Evolutionary conservation across 2,113 vertebrate species (phyloP).

Genomic region (Pycnonotus jocosus): DNA sequence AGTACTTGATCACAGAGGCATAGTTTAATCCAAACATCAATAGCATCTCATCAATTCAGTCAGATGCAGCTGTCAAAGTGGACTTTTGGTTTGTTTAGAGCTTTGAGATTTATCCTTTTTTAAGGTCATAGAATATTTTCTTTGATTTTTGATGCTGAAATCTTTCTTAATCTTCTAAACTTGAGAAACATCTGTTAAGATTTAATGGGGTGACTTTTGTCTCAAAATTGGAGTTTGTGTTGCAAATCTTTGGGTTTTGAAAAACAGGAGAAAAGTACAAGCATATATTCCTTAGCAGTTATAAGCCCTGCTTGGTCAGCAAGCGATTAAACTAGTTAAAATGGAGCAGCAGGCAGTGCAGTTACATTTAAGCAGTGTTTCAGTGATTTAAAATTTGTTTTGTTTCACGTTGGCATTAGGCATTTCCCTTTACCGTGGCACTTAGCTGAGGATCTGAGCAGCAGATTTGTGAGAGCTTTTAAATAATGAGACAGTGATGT

Average conservation of each 20-base stretch:
- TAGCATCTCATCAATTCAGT: constrained; percentile 86
- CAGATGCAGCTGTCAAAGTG: constrained; percentile 82
- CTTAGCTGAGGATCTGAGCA: constrained; percentile 54
- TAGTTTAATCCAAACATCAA: constrained; percentile 95
- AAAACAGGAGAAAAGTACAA: not conserved
- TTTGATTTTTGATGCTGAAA: constrained; percentile 93
- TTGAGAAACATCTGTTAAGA: constrained; percentile 82
- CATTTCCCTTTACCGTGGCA: constrained; percentile 36
- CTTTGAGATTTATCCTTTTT: constrained; percentile 78
- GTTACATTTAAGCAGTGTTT: not conserved
- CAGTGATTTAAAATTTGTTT: constrained; percentile 39
- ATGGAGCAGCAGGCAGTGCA: not conserved
- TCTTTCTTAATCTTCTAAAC: constrained; percentile 88
- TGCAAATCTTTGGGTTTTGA: constrained; percentile 68
- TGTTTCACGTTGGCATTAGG: constrained; percentile 52
- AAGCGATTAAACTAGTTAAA: constrained; percentile 41
- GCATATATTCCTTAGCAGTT: not conserved
- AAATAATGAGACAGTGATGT: constrained; percentile 62
- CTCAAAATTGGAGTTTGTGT: constrained; percentile 75
- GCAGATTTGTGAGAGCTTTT: constrained; percentile 54
- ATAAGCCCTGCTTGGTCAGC: constrained; percentile 34
- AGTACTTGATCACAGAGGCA: constrained; percentile 93
- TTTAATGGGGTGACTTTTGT: constrained; percentile 79
- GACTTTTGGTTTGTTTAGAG: constrained; percentile 82
- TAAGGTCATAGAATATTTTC: constrained; percentile 82